A percentile compares a stretch with the other conserved stretches of the same genome.
phyloP scores from a whole-genome alignment of 2,888 invertebrate species.

The Digitonthophagus gazella region DNA sequence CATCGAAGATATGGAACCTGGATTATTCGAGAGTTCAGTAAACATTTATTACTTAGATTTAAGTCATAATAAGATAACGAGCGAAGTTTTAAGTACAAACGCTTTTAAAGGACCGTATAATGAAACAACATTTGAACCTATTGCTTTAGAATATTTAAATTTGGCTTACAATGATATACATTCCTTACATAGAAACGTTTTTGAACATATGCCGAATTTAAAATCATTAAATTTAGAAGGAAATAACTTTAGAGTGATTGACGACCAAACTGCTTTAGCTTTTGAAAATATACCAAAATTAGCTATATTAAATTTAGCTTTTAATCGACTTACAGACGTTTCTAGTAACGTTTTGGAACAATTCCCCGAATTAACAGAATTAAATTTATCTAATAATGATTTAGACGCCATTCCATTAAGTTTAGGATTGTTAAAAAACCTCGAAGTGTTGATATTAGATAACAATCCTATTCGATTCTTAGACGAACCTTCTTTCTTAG shows the following conservation, averaged over 20 bases:
- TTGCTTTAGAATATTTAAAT: conserved; percentile 59
- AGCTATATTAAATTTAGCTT: conserved; percentile 54
- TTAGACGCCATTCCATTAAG: conserved; percentile 60
- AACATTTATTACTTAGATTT: conserved; percentile 58
- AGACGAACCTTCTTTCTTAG: conserved; percentile 60
- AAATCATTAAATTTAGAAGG: conserved; percentile 60
- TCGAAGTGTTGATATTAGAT: conserved; percentile 61
- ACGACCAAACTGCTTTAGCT: conserved; percentile 57
- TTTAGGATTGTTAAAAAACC: conserved; percentile 55
- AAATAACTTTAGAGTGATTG: conserved; percentile 62
- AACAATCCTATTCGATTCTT: conserved; percentile 61
- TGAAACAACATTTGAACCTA: conserved; percentile 55
- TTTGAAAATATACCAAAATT: conserved; percentile 51
- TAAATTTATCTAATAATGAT: conserved; percentile 62
- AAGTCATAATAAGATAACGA: conserved; percentile 58
- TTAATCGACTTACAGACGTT: conserved; percentile 59
- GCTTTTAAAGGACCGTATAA: conserved; percentile 67
- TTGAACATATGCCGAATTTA: conserved; percentile 64
- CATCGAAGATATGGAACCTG: conserved; percentile 54
- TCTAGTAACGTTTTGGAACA: conserved; percentile 56
- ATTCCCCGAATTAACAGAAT: conserved; percentile 54
- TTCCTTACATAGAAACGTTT: conserved; percentile 60
- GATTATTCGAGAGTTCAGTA: conserved; percentile 55
- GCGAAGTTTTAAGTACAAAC: conserved; percentile 62
- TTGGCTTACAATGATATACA: conserved; percentile 64